Evolutionary conservation across 2,113 vertebrate genomes (phyloP), one percentile per base, ranked within the genome.

Genomic region (Salvelinus alpinus): DNA sequence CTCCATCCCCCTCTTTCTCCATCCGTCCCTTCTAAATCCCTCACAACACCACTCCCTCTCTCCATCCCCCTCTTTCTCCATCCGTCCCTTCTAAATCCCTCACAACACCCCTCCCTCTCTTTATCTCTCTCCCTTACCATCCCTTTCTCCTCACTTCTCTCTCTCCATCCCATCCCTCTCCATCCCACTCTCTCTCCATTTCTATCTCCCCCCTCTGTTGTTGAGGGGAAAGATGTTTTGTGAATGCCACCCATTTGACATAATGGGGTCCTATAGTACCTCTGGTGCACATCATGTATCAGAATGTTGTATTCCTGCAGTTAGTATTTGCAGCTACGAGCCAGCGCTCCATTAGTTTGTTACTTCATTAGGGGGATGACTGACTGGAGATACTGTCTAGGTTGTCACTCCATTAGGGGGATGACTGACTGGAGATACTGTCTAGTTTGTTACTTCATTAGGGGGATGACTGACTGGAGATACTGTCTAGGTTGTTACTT

Each of bases 241-340:
- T 44, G 78, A 70, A 73, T 77, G 47, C 38, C 48, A 76, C 74
- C 48, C 71, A 64, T 78, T 60, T 81, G 68, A 81, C 74, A 76
- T 78, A 65, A 76, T 80, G 64, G 71, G 51, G 66, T 76, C 78
- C 78, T 73, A 74, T 62, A 70, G 64, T 34, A 60, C 8, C 66
- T 38, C 70, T 81, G 51, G 47, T 16, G 20, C 64, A 71, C 70
- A 75, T 64, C 60, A 84, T 70, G 69, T 44, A 44, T 11, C 38
- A 44, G 38, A 44, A 44, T 44, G 38, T 44, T 9, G 38, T 44
- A 44, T 54, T 62, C 12, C 67, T 31, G 38, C 5, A 2, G 3
- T 18, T 44, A 71, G 34, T 48, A 20, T 77, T 31, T 14, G 68
- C 34, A 60, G 3, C 14, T 54, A 62, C 3, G 9, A 44, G 9